These are phyloP conservation scores for Drosophila nannoptera DNA, from an alignment of 1,140 invertebrate species.

Conservation along the genomic window DNA sequence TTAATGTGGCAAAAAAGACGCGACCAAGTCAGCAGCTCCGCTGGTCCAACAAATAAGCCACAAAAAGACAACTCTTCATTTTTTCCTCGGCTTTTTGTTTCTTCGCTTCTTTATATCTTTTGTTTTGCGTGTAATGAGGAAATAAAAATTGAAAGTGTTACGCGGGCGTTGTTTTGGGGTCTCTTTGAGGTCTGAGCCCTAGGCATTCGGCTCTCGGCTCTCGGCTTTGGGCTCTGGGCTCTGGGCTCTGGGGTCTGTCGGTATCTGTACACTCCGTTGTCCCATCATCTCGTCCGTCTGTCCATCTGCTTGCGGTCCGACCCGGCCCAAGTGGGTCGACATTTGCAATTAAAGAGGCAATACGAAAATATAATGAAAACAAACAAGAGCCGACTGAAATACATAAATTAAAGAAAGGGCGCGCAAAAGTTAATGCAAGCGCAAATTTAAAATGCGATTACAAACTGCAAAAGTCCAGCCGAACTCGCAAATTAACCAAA, in stretches of 20 bases:
- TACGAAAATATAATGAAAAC: conserved; percentile 57
- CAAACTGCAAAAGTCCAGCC: conserved; percentile 29
- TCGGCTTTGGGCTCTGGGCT: too few species aligned
- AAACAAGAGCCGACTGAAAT: conserved; percentile 24
- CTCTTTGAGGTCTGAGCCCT: conserved; percentile 24
- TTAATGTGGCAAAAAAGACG: conserved; percentile 35
- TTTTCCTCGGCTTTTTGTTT: conserved; percentile 24
- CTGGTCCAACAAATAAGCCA: conserved; percentile 20
- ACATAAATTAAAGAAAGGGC: conserved; percentile 64
- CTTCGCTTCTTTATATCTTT: conserved; percentile 11
- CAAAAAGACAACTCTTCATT: conserved; percentile 53
- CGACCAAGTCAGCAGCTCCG: conserved; percentile 16
- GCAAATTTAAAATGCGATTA: conserved; percentile 47
- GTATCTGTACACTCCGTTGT: neutral
- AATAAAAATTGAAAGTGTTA: conserved; percentile 74
- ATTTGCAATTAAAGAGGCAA: conserved; percentile 69
- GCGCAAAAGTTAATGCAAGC: conserved; percentile 57
- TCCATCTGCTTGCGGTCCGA: conserved; percentile 31
- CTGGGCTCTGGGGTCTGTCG: conserved; percentile 3
- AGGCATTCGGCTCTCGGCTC: too few species aligned
- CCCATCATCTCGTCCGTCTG: neutral
- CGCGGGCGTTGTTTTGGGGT: conserved; percentile 60
- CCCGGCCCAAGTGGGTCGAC: conserved; percentile 59
- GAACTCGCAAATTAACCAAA: conserved; percentile 34
- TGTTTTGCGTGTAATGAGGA: conserved; percentile 63